phyloP scores from a whole-genome alignment of 1,140 invertebrate species.

The Acromyrmex echinatior region DNA sequence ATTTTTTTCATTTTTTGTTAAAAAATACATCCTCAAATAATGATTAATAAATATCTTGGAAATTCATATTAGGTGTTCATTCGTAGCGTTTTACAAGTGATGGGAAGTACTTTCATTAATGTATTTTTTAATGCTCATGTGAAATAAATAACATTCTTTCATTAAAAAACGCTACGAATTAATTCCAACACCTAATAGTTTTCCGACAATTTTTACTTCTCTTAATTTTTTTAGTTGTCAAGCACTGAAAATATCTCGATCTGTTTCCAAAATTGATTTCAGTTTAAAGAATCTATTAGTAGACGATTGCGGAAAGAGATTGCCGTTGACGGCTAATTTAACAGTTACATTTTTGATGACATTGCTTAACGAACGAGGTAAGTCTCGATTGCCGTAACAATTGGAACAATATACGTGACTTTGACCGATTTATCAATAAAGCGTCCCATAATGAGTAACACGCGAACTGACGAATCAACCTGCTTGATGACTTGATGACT shows the following conservation, averaged over 20 bases:
- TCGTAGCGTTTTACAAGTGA: no score
- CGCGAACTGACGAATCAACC: slow-evolving; percentile 31
- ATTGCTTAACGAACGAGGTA: slow-evolving; percentile 1
- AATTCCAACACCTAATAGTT: no score
- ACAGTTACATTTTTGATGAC: slow-evolving; percentile 30
- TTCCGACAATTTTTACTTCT: neutral
- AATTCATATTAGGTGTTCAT: no score
- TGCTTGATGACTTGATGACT: slow-evolving; percentile 50
- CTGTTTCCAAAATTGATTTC: neutral
- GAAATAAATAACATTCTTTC: no score
- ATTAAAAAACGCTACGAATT: no score
- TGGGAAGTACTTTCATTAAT: no score
- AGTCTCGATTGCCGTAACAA: slow-evolving; percentile 46
- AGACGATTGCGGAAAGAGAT: slow-evolving; percentile 3
- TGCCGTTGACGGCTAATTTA: slow-evolving; percentile 38
- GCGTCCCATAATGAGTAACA: slow-evolving; percentile 39
- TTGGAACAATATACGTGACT: slow-evolving; percentile 48
- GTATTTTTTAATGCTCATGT: no score
- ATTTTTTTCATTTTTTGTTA: no score
- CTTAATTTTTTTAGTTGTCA: neutral
- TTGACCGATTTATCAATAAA: slow-evolving; percentile 61
- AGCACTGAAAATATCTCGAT: neutral
- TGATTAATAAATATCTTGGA: neutral
- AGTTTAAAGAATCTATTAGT: neutral
- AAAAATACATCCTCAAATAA: neutral